phyloP scores from a whole-genome alignment of 2,888 invertebrate genomes.

The Amphipyra tragopoginis region DNA sequence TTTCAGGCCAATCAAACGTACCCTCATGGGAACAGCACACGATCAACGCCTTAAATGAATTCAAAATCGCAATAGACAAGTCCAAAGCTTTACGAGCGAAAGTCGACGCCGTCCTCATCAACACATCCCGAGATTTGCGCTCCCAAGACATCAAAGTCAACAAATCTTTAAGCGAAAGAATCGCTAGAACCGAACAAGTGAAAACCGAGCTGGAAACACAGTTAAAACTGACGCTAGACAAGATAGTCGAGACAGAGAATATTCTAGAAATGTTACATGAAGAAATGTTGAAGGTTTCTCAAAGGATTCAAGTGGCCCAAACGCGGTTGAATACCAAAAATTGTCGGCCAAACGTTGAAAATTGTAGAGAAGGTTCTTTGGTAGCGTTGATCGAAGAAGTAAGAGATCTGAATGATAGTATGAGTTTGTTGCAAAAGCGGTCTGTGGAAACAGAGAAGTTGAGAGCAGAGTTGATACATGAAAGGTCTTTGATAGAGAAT shows the following conservation, averaged over 20 bases:
- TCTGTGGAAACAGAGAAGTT: conserved; percentile 80
- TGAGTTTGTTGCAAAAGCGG: conserved; percentile 80
- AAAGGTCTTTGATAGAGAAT: conserved; percentile 80
- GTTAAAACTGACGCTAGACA: conserved; percentile 85
- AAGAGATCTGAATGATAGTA: conserved; percentile 80
- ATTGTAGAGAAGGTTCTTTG: conserved; percentile 84
- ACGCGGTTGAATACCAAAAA: conserved; percentile 83
- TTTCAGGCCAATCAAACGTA: conserved; percentile 93
- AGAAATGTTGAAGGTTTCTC: conserved; percentile 82
- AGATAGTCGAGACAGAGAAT: conserved; percentile 84
- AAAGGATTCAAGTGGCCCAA: conserved; percentile 84
- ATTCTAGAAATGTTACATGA: conserved; percentile 80
- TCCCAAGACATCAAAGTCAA: conserved; percentile 95
- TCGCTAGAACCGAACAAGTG: conserved; percentile 94
- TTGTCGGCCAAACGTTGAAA: conserved; percentile 81
- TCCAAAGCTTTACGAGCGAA: conserved; percentile 93
- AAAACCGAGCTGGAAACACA: conserved; percentile 93
- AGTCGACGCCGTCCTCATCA: conserved; percentile 92
- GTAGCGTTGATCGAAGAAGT: conserved; percentile 83
- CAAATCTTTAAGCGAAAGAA: conserved; percentile 92
- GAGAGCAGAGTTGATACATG: conserved; percentile 81
- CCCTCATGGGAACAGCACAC: conserved; percentile 96
- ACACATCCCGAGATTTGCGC: conserved; percentile 94
- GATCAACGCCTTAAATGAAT: conserved; percentile 92
- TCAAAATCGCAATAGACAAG: conserved; percentile 93